Conservation (phyloP, 2,113 vertebrate species). For the Hemibagrus wyckioides region DNA sequence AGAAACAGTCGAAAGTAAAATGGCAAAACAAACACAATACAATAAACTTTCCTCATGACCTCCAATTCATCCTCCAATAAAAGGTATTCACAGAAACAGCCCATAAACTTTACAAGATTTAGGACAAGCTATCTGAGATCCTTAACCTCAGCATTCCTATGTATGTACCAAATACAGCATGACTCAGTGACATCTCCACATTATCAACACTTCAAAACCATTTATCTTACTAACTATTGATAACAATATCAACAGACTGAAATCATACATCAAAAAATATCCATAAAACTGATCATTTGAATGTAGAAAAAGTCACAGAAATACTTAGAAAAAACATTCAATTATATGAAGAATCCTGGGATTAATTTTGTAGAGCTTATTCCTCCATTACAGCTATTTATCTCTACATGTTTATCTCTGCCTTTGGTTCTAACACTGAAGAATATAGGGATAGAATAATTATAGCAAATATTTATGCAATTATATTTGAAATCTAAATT, state of each 20-base stretch:
- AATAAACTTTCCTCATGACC: background rate
- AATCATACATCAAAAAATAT: background rate
- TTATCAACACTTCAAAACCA: background rate
- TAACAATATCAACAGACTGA: background rate
- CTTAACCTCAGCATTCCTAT: background rate
- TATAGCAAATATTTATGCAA: background rate
- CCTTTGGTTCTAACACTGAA: background rate
- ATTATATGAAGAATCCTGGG: background rate
- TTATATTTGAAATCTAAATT: background rate
- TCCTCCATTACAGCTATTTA: background rate
- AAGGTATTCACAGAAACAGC: background rate
- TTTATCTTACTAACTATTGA: background rate
- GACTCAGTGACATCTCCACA: background rate
- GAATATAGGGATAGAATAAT: background rate
- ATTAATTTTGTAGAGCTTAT: background rate
- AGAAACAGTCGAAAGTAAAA: background rate
- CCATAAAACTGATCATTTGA: background rate
- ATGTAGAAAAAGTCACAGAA: background rate
- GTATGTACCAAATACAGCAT: background rate
- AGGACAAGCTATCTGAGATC: background rate
- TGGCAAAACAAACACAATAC: background rate
- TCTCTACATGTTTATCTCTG: background rate
- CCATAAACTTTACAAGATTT: background rate
- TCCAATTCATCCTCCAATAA: background rate
- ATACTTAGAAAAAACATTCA: background rate